phyloP scores from a whole-genome alignment of 2,113 vertebrate species.

The Gavialis gangeticus region DNA sequence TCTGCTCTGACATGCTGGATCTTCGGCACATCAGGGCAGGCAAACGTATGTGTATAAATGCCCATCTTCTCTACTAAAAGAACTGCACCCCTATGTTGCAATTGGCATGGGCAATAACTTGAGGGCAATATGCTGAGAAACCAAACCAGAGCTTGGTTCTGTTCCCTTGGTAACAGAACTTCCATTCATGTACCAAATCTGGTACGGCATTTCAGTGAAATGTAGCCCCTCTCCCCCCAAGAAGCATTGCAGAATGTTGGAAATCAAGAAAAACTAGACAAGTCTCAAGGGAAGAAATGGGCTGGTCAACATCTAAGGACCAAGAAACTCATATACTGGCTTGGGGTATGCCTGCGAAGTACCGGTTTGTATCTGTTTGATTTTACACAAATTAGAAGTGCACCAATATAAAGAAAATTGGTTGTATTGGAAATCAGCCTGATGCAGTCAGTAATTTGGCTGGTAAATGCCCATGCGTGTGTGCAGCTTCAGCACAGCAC shows the following conservation, averaged over 20 bases:
- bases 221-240: not conserved
- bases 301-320: not conserved
- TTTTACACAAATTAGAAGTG: too few species aligned
- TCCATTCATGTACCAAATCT: not conserved
- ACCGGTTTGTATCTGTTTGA: not conserved
- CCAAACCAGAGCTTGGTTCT: not conserved
- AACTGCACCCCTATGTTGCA: not conserved
- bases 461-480: too few species aligned
- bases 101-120: not conserved
- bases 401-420: too few species aligned
- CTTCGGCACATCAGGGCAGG: too few species aligned
- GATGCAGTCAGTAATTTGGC: too few species aligned
- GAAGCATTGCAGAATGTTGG: not conserved
- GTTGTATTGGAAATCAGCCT: too few species aligned
- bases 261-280: not conserved
- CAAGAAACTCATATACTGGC: not conserved
- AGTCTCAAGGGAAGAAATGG: not conserved
- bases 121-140: not conserved
- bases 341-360: not conserved
- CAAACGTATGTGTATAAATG: too few species aligned
- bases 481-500: too few species aligned
- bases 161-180: not conserved
- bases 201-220: not conserved
- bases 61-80: too few species aligned
- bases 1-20: too few species aligned